These are phyloP conservation scores for Capromys pilorides DNA, from an alignment of 2,797 vertebrate species.

Conservation along the genomic window DNA sequence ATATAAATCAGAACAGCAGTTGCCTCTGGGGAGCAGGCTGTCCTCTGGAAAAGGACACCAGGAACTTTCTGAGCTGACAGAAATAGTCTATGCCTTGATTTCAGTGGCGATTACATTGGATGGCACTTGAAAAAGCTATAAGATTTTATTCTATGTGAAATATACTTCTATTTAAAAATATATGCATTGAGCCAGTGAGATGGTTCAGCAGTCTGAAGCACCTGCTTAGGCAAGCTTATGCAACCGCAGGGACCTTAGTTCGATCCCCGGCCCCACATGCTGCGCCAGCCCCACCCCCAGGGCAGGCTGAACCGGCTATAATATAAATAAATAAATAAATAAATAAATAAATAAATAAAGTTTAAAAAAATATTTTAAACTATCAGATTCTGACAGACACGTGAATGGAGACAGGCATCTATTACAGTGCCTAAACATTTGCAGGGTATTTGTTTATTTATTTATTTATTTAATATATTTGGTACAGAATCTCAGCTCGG, in stretches of 20 bases:
- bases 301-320: no score
- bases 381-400: not conserved
- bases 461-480: no score
- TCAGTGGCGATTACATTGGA: not conserved
- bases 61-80: not conserved
- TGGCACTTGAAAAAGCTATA: not conserved
- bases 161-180: not conserved
- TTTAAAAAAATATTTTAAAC: not conserved
- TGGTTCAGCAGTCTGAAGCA: no score
- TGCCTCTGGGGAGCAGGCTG: slow-evolving; percentile 13
- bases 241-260: no score
- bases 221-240: no score
- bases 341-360: no score
- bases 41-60: not conserved
- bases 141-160: not conserved
- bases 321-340: no score
- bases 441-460: not conserved
- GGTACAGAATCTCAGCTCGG: no score
- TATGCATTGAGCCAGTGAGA: no score
- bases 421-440: not conserved
- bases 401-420: not conserved
- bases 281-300: no score
- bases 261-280: no score
- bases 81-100: not conserved
- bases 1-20: not conserved